Evolutionary conservation across 1,140 invertebrate genomes (phyloP).

Genomic region (Drosophila teissieri): DNA sequence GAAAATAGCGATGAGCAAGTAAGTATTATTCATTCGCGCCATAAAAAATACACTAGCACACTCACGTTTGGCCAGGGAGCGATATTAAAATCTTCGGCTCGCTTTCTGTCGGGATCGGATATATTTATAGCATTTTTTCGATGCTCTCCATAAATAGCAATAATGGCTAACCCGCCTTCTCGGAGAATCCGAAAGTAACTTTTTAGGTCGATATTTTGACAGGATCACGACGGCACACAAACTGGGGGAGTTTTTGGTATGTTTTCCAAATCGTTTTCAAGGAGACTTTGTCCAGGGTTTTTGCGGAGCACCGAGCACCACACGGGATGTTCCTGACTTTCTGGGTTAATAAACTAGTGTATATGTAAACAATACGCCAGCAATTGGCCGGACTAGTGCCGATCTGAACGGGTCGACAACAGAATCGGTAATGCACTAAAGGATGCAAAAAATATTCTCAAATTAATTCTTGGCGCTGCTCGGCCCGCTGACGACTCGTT

Average conservation of each 20-base stretch:
- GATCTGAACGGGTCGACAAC: constrained; percentile 82
- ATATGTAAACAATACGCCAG: constrained; percentile 50
- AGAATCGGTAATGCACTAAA: constrained; percentile 84
- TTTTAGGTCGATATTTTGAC: constrained; percentile 27
- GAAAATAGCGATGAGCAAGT: constrained; percentile 79
- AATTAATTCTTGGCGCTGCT: constrained; percentile 67
- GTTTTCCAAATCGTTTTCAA: constrained; percentile 25
- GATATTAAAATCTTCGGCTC: constrained; percentile 35
- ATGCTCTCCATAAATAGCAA: constrained; percentile 76
- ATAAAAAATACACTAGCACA: constrained; percentile 31
- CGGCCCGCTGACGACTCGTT: constrained; percentile 46
- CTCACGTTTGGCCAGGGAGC: constrained; percentile 40
- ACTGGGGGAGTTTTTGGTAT: constrained; percentile 10
- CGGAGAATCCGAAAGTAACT: constrained; percentile 16
- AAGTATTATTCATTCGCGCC: constrained; percentile 68
- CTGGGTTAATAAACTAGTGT: neutral
- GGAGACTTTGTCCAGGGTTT: constrained; percentile 30
- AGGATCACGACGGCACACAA: constrained; percentile 27
- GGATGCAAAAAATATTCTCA: constrained; percentile 84
- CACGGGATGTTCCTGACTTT: constrained; percentile 23
- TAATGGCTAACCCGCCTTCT: constrained; percentile 33
- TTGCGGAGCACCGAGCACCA: constrained; percentile 17
- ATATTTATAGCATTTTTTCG: constrained; percentile 66
- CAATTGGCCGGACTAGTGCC: constrained; percentile 59
- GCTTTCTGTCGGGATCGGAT: constrained; percentile 24